Evolutionary conservation across 2,113 vertebrate species (phyloP), one percentile per base, ranked within the genome.

Genomic region (Myxocyprinus asiaticus): DNA sequence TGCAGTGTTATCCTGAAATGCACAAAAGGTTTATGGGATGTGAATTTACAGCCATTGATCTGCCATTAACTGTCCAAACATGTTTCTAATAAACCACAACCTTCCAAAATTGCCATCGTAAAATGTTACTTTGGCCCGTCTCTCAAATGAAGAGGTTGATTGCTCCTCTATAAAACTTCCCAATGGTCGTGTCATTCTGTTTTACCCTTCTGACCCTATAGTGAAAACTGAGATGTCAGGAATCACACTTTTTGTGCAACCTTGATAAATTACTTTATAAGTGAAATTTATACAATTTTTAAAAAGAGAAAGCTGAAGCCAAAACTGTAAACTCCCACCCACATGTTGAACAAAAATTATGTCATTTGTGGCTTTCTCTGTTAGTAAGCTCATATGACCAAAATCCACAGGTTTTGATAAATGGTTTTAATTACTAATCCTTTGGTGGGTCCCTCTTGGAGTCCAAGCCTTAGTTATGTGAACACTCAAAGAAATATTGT

Each of bases 81-180:
- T 63, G 72, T 75, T 75, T 9, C 45, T 50, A 62, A 75, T 75
- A 75, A 75, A 75, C 72, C 72, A 63, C 4, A 7, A 75, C 44
- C 45, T 75, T 45, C 58, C 72, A n/a, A 17, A 7, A 50, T 63
- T 61, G 70, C 43, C 22, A 55, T 61, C 43, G 9, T 72, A 72
- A 72, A 75, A 75, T 42, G 72, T 75, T 44, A 48, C 15, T 4
- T 74, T 42, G 17, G 4, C 55, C 43, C 44, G 12, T 72, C 56
- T 72, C 6, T 0, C n/a, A 42, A 33, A 45, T 74, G 15, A 62
- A 74, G 15, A 63, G 72, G 59, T 75, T 50, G 33, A 45, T 2
- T 33, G 56, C 10, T 9, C 59, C 58, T 48, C 72, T 33, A 50
- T 63, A 75, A 75, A 63, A 63, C 44, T 5, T 42, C 9, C 47